Conservation (phyloP, 2,113 vertebrate genomes). For the Mus pahari region DNA sequence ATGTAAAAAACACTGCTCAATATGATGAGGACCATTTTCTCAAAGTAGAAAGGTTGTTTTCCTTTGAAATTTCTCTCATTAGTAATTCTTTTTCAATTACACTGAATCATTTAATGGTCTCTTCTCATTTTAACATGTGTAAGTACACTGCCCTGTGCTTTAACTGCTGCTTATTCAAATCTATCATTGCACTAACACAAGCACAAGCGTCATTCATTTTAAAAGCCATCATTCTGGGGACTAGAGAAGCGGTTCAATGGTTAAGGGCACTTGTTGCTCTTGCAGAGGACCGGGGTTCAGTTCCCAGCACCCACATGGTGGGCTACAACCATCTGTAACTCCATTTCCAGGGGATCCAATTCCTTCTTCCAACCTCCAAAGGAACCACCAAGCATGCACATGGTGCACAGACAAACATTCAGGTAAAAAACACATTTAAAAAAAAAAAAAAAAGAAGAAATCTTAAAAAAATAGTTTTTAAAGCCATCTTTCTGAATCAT, state of each 20-base stretch:
- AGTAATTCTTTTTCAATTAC: slow-evolving; percentile 37
- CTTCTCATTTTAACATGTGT: slow-evolving; percentile 51
- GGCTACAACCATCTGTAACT: neutral
- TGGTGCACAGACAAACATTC: neutral
- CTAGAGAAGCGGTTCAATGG: neutral
- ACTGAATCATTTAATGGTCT: slow-evolving; percentile 24
- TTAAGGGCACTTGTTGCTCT: neutral
- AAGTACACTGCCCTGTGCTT: neutral
- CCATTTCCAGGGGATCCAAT: neutral
- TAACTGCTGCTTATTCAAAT: neutral
- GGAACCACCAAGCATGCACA: neutral
- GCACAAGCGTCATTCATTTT: neutral
- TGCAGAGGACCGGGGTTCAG: neutral
- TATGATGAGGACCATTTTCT: neutral
- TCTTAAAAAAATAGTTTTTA: neutral
- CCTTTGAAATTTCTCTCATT: neutral
- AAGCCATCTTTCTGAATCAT: neutral
- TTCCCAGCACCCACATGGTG: neutral
- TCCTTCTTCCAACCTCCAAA: neutral
- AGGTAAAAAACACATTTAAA: neutral
- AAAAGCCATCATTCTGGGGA: neutral
- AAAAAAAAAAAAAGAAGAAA: neutral
- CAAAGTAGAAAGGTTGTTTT: slow-evolving; percentile 31
- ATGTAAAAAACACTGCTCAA: neutral
- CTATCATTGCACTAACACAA: neutral